phyloP scores from a whole-genome alignment of 2,888 invertebrate species.

The Eueremaeus valkanovi region DNA sequence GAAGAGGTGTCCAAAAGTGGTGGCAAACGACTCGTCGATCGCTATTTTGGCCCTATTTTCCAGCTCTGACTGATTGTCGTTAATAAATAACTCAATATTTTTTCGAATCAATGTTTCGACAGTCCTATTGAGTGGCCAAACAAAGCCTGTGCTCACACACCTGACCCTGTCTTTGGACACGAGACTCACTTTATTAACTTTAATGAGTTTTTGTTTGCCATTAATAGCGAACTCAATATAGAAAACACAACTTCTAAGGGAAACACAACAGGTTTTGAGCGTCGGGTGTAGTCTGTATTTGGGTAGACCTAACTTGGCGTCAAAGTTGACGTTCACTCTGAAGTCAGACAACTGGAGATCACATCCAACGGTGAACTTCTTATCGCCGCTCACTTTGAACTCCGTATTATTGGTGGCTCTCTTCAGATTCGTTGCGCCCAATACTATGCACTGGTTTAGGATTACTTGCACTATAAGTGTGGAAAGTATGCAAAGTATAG shows the following conservation, averaged over 20 bases:
- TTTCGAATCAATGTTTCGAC: conserved; percentile 16
- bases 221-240: not conserved
- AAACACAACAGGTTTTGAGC: conserved; percentile 10
- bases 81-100: not conserved
- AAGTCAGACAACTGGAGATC: conserved; percentile 9
- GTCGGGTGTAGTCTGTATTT: not conserved
- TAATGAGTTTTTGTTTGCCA: not conserved
- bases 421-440: not conserved
- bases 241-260: not conserved
- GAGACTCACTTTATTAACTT: not conserved
- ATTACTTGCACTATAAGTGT: conserved; percentile 3
- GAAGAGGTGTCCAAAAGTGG: not conserved
- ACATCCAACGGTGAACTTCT: not conserved
- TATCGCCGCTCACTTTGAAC: not conserved
- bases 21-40: not conserved
- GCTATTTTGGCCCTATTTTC: not conserved
- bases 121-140: not conserved
- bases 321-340: conserved; percentile 1
- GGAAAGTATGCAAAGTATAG: too few species aligned
- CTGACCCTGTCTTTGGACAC: not conserved
- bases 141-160: not conserved
- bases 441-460: conserved; percentile 8
- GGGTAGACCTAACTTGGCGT: conserved; percentile 11
- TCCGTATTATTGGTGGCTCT: not conserved
- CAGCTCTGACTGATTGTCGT: not conserved